These are phyloP conservation scores for Coptotermes formosanus DNA, from an alignment of 1,140 invertebrate species.

Conservation along the genomic window DNA sequence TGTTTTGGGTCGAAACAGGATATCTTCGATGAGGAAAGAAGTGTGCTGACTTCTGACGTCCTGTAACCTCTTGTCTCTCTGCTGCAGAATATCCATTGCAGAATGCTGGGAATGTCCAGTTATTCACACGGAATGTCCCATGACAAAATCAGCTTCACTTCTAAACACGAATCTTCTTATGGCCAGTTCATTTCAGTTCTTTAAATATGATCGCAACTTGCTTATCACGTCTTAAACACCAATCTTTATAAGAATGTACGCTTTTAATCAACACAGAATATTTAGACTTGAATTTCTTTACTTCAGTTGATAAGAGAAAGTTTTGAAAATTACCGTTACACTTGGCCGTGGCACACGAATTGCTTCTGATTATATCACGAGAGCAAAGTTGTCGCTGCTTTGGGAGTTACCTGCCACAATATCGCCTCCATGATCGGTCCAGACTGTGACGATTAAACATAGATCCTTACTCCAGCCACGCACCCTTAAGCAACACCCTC, in stretches of 20 bases:
- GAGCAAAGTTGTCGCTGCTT: background rate
- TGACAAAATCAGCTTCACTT: too few relatives aligned
- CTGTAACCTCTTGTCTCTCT: conserved; percentile 20
- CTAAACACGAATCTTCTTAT: too few relatives aligned
- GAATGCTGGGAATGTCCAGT: background rate
- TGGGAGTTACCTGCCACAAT: background rate
- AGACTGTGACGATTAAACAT: background rate
- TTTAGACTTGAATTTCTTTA: too few relatives aligned
- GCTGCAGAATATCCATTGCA: conserved; percentile 9
- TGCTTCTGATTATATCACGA: background rate
- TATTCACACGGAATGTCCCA: background rate
- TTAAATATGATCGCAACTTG: too few relatives aligned
- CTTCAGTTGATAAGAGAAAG: too few relatives aligned
- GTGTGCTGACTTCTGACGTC: conserved; percentile 24
- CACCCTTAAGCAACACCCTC: background rate
- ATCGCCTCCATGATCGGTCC: background rate
- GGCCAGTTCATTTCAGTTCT: too few relatives aligned
- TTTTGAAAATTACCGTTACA: too few relatives aligned
- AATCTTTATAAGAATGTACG: too few relatives aligned
- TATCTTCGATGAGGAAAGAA: conserved; percentile 34
- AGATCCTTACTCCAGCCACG: background rate
- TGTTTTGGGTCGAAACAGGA: conserved; percentile 32
- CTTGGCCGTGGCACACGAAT: too few relatives aligned
- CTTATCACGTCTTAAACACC: too few relatives aligned
- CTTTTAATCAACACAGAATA: too few relatives aligned